phyloP scores from a whole-genome alignment of 1,140 invertebrate genomes.

The Drosophila mojavensis region DNA sequence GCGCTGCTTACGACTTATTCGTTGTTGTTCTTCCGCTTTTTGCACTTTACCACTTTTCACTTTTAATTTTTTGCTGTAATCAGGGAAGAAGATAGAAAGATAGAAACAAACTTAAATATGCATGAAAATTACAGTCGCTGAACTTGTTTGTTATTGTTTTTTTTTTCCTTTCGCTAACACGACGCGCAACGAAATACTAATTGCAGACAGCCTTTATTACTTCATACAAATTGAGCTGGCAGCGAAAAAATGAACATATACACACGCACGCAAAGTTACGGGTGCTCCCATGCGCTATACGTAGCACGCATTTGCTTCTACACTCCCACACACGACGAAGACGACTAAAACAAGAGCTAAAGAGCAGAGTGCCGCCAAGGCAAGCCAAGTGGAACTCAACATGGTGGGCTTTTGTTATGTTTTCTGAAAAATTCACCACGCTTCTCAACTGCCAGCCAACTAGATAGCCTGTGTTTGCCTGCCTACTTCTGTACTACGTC shows the following conservation, averaged over 20 bases:
- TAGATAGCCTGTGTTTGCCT: constrained; percentile 1
- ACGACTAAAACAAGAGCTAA: constrained; percentile 42
- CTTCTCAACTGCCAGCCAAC: constrained; percentile 16
- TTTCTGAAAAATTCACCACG: constrained; percentile 42
- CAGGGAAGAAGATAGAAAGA: constrained; percentile 32
- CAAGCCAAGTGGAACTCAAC: constrained; percentile 43
- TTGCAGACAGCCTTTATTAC: constrained; percentile 72
- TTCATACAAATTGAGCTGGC: constrained; percentile 73
- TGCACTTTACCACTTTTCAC: constrained; percentile 39
- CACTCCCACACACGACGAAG: constrained; percentile 68
- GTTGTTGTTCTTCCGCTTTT: constrained; percentile 11
- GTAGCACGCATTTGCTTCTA: constrained; percentile 31
- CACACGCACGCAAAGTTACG: constrained; percentile 49
- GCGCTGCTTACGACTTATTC: constrained; percentile 15
- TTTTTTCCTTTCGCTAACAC: constrained; percentile 16
- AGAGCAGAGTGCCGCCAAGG: constrained; percentile 22
- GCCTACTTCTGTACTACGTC: constrained; percentile 36
- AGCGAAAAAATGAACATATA: constrained; percentile 47
- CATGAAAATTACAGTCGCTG: constrained; percentile 28
- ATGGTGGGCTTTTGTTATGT: constrained; percentile 42
- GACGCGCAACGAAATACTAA: constrained; percentile 59
- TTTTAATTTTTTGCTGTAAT: constrained; percentile 54
- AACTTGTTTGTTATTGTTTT: constrained; percentile 53
- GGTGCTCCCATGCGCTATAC: constrained; percentile 22
- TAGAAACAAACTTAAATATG: constrained; percentile 32